Conservation (phyloP, 2,113 vertebrate species). For the Elanus axillaris region DNA sequence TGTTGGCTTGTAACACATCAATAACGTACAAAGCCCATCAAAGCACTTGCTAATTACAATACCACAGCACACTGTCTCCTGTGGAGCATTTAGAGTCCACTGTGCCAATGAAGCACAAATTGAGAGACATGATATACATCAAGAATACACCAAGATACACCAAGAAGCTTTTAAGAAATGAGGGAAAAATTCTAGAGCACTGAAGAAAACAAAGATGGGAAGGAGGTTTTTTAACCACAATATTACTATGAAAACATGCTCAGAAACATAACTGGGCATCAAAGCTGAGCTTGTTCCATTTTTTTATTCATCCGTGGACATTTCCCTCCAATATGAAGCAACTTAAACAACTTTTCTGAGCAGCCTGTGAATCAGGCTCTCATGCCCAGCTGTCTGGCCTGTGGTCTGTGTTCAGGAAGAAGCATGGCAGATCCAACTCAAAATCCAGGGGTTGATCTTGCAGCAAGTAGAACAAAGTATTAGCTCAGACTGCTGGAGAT, state of each 20-base stretch:
- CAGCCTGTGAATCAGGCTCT: not conserved
- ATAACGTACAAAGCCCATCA: not conserved
- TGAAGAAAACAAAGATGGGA: not conserved
- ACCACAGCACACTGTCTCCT: not conserved
- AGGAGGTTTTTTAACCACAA: not conserved
- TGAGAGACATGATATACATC: not conserved
- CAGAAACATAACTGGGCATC: not conserved
- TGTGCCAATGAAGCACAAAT: not conserved
- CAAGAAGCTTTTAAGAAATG: not conserved
- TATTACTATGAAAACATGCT: not conserved
- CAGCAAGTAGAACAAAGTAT: not conserved
- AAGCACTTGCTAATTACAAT: not conserved
- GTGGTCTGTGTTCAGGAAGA: not conserved
- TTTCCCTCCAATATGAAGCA: not conserved
- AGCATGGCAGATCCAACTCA: not conserved
- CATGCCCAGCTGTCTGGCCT: not conserved
- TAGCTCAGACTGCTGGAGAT: not conserved
- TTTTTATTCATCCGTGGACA: not conserved
- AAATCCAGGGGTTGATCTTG: not conserved
- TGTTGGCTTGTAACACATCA: not conserved
- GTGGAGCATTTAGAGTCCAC: not conserved
- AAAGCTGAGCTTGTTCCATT: not conserved
- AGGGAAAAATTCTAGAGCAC: not conserved
- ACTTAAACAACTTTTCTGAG: not conserved
- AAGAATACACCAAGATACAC: no score